Percentiles rank a stretch among this genome's conserved stretches.
Conservation (phyloP, 2,888 invertebrate species). For the Drosophila nigritarsus region DNA sequence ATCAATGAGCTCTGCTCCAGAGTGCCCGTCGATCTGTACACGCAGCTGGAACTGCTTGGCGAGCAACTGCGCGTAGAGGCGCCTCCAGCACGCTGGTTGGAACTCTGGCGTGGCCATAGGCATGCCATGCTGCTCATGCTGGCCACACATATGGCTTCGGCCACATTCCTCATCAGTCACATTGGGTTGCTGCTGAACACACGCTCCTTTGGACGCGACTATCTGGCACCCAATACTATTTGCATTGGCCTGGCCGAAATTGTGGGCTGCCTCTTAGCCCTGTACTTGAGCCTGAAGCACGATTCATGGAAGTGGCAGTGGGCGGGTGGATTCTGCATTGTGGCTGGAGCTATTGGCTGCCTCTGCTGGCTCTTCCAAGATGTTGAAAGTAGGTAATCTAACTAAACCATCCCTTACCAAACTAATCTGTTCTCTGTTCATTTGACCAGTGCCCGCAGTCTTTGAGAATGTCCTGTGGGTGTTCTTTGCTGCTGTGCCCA, state of each 20-base stretch:
- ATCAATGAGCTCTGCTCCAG: slow-evolving; percentile 80
- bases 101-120: slow-evolving; percentile 80
- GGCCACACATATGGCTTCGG: slow-evolving; percentile 83
- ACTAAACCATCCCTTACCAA: background rate
- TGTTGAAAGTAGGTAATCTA: slow-evolving; percentile 69
- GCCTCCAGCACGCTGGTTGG: slow-evolving; percentile 77
- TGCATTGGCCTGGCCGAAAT: slow-evolving; percentile 84
- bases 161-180: slow-evolving; percentile 83
- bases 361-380: slow-evolving; percentile 82
- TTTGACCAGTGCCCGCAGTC: slow-evolving; percentile 74
- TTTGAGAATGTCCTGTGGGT: slow-evolving; percentile 81
- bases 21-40: slow-evolving; percentile 79
- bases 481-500: slow-evolving; percentile 83
- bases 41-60: slow-evolving; percentile 64
- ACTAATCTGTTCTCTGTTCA: slow-evolving; percentile 5
- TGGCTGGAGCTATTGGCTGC: slow-evolving; percentile 83
- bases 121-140: slow-evolving; percentile 76
- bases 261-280: slow-evolving; percentile 83
- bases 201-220: slow-evolving; percentile 84
- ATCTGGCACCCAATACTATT: slow-evolving; percentile 83
- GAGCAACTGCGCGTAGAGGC: slow-evolving; percentile 64
- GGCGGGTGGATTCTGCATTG: slow-evolving; percentile 83
- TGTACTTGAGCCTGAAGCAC: slow-evolving; percentile 80
- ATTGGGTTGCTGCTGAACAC: slow-evolving; percentile 85
- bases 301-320: slow-evolving; percentile 83